Conservation (phyloP, 2,888 invertebrate species). For the Amphipyra tragopoginis region DNA sequence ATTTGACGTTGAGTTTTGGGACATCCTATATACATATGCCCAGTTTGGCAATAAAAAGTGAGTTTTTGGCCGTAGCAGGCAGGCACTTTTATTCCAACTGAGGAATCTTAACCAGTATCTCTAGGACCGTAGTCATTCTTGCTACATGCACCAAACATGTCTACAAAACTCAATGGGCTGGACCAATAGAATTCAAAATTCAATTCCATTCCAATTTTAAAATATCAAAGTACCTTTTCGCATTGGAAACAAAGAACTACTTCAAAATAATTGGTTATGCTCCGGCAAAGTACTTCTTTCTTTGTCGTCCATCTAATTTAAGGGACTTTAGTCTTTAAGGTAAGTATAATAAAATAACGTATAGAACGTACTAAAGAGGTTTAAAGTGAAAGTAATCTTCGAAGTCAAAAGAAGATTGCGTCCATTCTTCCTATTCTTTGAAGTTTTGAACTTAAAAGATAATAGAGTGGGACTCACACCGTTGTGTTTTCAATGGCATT, state of each 20-base stretch:
- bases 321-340: slow-evolving; percentile 4
- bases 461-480: slow-evolving; percentile 14
- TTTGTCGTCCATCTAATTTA: neutral
- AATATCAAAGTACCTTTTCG: neutral
- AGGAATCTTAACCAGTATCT: too few species aligned
- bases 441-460: slow-evolving; percentile 48
- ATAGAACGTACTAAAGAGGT: neutral
- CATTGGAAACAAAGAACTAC: slow-evolving; percentile 1
- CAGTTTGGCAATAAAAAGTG: too few species aligned
- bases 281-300: slow-evolving; percentile 1
- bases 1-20: too few species aligned
- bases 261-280: slow-evolving; percentile 12
- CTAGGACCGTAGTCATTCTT: too few species aligned
- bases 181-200: too few species aligned
- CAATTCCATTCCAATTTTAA: too few species aligned
- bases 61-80: too few species aligned
- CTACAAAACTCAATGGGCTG: too few species aligned
- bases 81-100: too few species aligned
- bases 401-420: slow-evolving; percentile 38
- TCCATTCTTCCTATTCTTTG: slow-evolving; percentile 57
- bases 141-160: too few species aligned
- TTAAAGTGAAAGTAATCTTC: slow-evolving; percentile 19
- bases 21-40: too few species aligned
- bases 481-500: neutral
- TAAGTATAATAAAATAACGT: neutral